Evolutionary conservation across 2,113 vertebrate species (phyloP).

Genomic region (Myiopsitta monachus): DNA sequence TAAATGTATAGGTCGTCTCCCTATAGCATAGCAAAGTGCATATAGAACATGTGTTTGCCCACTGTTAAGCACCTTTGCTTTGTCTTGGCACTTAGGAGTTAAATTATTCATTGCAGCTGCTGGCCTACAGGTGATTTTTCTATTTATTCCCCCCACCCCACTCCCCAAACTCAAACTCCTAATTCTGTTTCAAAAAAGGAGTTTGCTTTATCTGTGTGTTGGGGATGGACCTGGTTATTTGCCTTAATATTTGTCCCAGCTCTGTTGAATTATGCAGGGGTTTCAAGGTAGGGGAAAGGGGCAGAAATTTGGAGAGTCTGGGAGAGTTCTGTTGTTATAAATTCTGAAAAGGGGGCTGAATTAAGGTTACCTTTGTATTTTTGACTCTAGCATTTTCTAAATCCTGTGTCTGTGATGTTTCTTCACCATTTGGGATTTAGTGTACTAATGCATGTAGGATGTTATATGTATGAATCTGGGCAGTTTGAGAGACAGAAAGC

Average conservation of each 20-base stretch:
- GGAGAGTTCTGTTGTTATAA: background rate
- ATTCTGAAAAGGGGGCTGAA: background rate
- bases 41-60: background rate
- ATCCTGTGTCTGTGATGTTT: background rate
- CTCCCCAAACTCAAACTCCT: background rate
- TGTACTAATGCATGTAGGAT: background rate
- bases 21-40: background rate
- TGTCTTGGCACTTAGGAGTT: background rate
- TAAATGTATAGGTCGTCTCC: background rate
- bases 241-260: background rate
- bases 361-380: background rate
- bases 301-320: background rate
- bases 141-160: background rate
- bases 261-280: rapidly evolving
- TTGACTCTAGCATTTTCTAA: background rate
- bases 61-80: background rate
- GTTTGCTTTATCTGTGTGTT: background rate
- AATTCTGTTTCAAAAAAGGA: background rate
- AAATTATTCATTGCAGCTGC: background rate
- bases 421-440: background rate
- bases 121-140: background rate
- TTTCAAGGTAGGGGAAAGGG: background rate
- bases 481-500: background rate
- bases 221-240: background rate
- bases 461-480: background rate